A percentile compares a stretch with the other conserved stretches of the same genome.
Evolutionary conservation across 1,140 invertebrate genomes (phyloP).

Genomic region (Drosophila novamexicana): DNA sequence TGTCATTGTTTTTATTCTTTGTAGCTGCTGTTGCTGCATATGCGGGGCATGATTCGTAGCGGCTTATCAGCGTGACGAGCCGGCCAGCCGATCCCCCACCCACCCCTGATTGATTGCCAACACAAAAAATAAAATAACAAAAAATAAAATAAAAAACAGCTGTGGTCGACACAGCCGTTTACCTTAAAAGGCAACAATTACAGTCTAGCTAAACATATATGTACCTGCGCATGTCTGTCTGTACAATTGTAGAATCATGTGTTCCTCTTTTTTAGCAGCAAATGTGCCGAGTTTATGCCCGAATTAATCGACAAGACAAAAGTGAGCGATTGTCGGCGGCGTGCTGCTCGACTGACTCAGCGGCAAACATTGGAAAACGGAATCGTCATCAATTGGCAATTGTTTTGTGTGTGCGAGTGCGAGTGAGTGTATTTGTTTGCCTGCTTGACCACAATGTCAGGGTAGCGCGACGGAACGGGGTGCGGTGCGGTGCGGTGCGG

Average conservation of each 20-base stretch:
- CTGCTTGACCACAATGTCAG: constrained; percentile 9
- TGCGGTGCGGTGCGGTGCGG: no score
- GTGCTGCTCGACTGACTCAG: constrained; percentile 43
- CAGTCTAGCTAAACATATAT: neutral
- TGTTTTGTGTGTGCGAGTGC: constrained; percentile 5
- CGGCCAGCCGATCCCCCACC: neutral
- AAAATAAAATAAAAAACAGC: constrained; percentile 29
- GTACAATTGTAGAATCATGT: constrained; percentile 12
- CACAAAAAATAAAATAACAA: constrained; percentile 10
- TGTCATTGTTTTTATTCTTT: neutral
- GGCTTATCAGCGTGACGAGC: constrained; percentile 35
- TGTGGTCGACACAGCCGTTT: constrained; percentile 25
- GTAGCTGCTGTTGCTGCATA: constrained; percentile 14
- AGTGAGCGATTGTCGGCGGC: constrained; percentile 3
- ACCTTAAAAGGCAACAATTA: constrained; percentile 43
- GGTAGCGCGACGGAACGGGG: constrained; percentile 12
- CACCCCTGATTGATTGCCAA: constrained; percentile 23
- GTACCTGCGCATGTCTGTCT: neutral
- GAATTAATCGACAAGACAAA: constrained; percentile 45
- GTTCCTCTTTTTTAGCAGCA: constrained; percentile 13
- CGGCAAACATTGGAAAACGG: constrained; percentile 42
- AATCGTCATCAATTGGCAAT: constrained; percentile 45
- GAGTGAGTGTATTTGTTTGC: constrained; percentile 11
- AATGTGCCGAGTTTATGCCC: constrained; percentile 34
- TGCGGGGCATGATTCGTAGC: constrained; percentile 12